phyloP scores from a whole-genome alignment of 2,888 invertebrate genomes.

The Lepidocyrtoides sp. region DNA sequence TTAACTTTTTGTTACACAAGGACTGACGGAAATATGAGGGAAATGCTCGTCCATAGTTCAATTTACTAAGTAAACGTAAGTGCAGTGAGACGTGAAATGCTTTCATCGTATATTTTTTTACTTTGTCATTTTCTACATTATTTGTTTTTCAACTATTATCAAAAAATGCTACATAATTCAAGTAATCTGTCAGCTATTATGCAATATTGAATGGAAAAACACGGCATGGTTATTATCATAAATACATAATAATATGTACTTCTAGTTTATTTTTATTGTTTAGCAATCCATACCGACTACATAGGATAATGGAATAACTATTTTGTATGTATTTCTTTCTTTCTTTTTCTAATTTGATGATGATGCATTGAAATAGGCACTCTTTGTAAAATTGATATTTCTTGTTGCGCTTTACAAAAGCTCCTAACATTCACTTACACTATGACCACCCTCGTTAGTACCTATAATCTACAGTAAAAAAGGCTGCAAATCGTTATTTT shows the following conservation, averaged over 20 bases:
- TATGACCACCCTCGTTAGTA: not conserved
- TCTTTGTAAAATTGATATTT: conserved; percentile 20
- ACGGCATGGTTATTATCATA: no score
- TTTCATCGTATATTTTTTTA: no score
- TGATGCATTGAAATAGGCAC: conserved; percentile 6
- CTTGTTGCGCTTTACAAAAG: conserved; percentile 40
- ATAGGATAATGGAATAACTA: no score
- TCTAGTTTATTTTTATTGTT: no score
- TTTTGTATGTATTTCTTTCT: not conserved
- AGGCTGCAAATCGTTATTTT: conserved; percentile 58
- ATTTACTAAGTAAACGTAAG: conserved; percentile 41
- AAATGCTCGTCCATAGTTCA: conserved; percentile 35
- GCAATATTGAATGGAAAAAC: no score
- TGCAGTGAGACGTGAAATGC: conserved; percentile 11
- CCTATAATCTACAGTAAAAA: not conserved
- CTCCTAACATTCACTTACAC: not conserved
- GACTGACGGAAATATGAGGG: conserved; percentile 65
- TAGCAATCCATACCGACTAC: no score
- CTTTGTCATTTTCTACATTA: no score
- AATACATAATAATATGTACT: no score
- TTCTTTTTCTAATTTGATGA: not conserved
- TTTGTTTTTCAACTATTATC: no score
- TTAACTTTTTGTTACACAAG: conserved; percentile 9
- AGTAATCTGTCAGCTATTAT: no score
- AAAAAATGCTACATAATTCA: no score